Percentiles rank a stretch among this genome's conserved stretches.
Evolutionary conservation across 2,113 vertebrate species (phyloP).

Genomic region (Ciconia stormi): DNA sequence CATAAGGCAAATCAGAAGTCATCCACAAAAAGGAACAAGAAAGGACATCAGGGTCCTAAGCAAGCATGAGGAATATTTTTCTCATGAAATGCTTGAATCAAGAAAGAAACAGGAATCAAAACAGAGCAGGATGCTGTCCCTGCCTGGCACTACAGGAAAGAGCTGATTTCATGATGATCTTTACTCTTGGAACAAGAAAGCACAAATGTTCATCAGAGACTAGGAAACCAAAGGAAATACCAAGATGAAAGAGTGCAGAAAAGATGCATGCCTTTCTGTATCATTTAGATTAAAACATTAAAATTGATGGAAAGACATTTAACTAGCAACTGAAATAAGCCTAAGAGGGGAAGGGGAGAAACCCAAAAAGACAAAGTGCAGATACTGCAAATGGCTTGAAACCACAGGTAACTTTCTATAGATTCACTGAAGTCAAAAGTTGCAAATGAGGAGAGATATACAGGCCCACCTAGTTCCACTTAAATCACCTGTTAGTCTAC

Average conservation of each 20-base stretch:
- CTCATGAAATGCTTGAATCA: not conserved
- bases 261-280: not conserved
- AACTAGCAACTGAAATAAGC: not conserved
- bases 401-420: not conserved
- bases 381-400: not conserved
- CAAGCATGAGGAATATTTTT: not conserved
- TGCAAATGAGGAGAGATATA: not conserved
- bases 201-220: not conserved
- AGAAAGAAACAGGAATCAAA: constrained; percentile 9
- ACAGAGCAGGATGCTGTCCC: not conserved
- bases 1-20: not conserved
- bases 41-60: not conserved
- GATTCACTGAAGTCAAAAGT: not conserved
- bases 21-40: not conserved
- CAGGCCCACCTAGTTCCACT: not conserved
- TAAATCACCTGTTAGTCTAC: not conserved
- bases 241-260: not conserved
- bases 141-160: not conserved
- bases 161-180: not conserved
- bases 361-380: not conserved
- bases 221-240: constrained; percentile 16
- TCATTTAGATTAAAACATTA: not conserved
- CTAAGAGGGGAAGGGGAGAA: not conserved
- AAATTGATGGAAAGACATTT: not conserved
- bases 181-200: not conserved